phyloP scores from a whole-genome alignment of 2,113 vertebrate genomes.

The Amia ocellicauda region DNA sequence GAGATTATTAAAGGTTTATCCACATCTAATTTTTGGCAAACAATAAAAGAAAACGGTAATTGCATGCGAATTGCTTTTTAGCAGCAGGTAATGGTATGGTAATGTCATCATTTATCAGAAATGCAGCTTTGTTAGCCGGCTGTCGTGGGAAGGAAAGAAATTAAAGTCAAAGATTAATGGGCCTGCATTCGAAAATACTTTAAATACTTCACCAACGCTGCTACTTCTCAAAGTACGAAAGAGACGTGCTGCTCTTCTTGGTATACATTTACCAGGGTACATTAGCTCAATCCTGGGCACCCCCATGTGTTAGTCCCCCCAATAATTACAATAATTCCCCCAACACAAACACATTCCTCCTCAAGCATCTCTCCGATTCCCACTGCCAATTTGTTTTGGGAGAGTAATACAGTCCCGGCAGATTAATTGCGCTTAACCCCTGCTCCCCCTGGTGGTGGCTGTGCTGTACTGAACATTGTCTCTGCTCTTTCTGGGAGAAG shows the following conservation, averaged over 20 bases:
- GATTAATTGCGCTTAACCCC: conserved; percentile 3
- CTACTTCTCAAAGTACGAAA: conserved; percentile 14
- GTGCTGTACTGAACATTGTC: neutral
- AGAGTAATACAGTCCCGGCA: too few relatives aligned
- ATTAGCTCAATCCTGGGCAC: too few relatives aligned
- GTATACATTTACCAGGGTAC: conserved; percentile 10
- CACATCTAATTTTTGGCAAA: conserved; percentile 22
- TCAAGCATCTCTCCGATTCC: too few relatives aligned
- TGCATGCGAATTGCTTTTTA: conserved; percentile 31
- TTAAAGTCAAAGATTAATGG: conserved; percentile 24
- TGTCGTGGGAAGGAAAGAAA: conserved; percentile 26
- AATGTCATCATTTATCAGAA: conserved; percentile 24
- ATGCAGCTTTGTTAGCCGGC: conserved; percentile 20
- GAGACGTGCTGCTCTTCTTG: conserved; percentile 15
- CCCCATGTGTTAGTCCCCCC: too few relatives aligned
- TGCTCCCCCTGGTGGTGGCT: conserved; percentile 14
- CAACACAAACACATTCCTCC: too few relatives aligned
- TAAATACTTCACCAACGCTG: too few relatives aligned
- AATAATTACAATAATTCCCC: too few relatives aligned
- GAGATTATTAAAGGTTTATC: conserved; percentile 12
- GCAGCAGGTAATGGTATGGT: conserved; percentile 27
- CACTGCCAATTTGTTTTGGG: too few relatives aligned
- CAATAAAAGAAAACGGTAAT: conserved; percentile 12
- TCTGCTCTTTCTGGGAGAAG: too few relatives aligned
- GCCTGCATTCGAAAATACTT: conserved; percentile 16